Conservation (phyloP, 2,113 vertebrate species). For the Thryonomys swinderianus region DNA sequence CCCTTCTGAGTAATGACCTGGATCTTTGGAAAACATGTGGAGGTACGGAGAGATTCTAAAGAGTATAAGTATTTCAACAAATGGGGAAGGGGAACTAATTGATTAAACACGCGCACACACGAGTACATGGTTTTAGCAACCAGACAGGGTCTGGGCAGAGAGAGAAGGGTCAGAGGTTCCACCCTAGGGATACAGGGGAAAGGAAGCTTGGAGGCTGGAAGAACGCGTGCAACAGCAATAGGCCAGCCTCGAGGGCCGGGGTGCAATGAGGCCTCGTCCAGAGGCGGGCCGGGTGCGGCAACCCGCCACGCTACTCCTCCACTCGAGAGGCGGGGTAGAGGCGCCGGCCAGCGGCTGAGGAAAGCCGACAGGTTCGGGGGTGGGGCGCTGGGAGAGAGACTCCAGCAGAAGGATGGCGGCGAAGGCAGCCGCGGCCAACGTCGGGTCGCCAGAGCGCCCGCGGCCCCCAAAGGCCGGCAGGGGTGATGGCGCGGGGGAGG, state of each 20-base stretch:
- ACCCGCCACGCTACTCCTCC: background rate
- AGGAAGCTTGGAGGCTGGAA: background rate
- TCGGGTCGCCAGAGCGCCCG: background rate
- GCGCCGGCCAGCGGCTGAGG: background rate
- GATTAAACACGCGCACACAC: background rate
- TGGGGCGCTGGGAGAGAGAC: background rate
- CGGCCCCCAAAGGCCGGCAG: background rate
- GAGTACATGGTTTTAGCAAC: background rate
- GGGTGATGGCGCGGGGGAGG: constrained; percentile 17
- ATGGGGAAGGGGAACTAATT: background rate
- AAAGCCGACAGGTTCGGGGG: background rate
- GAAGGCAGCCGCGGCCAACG: background rate
- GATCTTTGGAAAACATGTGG: background rate
- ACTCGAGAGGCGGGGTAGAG: background rate
- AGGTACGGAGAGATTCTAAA: constrained; percentile 48
- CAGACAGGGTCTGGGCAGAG: background rate
- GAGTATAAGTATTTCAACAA: constrained; percentile 6
- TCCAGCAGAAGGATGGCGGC: background rate
- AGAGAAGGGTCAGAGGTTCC: background rate
- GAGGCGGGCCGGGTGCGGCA: background rate
- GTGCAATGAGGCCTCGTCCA: background rate
- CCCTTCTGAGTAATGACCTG: background rate
- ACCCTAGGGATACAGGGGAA: background rate
- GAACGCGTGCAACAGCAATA: background rate
- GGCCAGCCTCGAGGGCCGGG: fast-evolving